Conservation (phyloP, 2,797 vertebrate genomes). For the Neosalanx taihuensis region DNA sequence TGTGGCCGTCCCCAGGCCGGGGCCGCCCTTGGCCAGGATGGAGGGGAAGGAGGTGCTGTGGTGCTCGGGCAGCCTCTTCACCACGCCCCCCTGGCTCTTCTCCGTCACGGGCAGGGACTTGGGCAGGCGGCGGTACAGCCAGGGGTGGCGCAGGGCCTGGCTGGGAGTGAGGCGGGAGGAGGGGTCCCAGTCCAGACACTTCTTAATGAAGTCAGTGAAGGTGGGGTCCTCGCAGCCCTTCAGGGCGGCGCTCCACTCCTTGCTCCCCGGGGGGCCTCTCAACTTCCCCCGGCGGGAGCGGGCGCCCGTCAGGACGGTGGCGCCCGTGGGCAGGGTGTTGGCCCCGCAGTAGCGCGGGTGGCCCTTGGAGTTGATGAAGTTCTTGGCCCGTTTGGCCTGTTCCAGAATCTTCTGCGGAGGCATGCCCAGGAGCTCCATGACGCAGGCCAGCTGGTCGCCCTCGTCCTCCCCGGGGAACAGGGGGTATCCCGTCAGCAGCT, state of each 20-base stretch:
- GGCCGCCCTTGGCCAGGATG: constrained; percentile 80
- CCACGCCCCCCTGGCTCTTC: constrained; percentile 68
- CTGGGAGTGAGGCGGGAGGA: constrained; percentile 85
- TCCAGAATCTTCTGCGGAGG: constrained; percentile 91
- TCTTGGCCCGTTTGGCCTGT: constrained; percentile 92
- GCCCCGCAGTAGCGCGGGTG: constrained; percentile 93
- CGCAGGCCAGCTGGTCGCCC: constrained; percentile 93
- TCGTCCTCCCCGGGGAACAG: constrained; percentile 96
- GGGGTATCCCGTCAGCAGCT: constrained; percentile 94
- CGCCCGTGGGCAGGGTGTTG: constrained; percentile 82
- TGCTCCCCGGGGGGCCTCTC: constrained; percentile 88
- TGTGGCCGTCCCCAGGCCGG: constrained; percentile 74
- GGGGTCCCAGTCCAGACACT: constrained; percentile 96
- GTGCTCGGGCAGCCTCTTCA: constrained; percentile 79
- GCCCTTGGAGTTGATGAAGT: constrained; percentile 96
- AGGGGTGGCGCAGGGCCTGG: constrained; percentile 91
- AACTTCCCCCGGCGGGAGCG: constrained; percentile 90
- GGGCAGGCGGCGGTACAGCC: constrained; percentile 87
- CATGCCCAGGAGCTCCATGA: constrained; percentile 96
- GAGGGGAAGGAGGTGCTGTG: constrained; percentile 86
- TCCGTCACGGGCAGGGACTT: constrained; percentile 78
- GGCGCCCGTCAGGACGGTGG: constrained; percentile 81
- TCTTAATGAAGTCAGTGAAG: constrained; percentile 94
- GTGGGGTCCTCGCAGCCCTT: constrained; percentile 93
- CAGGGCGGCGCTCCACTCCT: constrained; percentile 87